phyloP scores from a whole-genome alignment of 2,797 vertebrate species.

The Apogon hyalosoma region DNA sequence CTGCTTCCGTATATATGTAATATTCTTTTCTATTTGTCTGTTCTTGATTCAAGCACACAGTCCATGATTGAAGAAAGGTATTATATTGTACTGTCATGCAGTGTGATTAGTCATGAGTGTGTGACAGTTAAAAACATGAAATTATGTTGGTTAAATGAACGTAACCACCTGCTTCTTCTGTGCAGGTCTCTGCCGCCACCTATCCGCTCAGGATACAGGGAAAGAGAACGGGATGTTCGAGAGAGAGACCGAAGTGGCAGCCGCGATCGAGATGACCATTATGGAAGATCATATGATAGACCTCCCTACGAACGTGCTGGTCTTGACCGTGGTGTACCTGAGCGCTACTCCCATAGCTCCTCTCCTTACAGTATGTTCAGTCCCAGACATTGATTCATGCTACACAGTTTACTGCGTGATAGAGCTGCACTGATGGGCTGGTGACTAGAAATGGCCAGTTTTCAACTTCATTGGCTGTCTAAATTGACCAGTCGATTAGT shows the following conservation, averaged over 20 bases:
- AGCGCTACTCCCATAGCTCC: constrained; percentile 89
- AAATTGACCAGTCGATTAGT: too few species aligned
- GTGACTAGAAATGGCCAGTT: too few species aligned
- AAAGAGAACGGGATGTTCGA: constrained; percentile 88
- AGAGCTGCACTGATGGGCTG: too few species aligned
- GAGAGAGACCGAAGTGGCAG: constrained; percentile 89
- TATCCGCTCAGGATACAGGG: constrained; percentile 83
- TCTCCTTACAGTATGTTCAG: constrained; percentile 88
- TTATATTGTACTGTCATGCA: constrained; percentile 51
- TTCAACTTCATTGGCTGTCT: too few species aligned
- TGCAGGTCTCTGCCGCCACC: constrained; percentile 78
- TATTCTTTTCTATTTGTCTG: constrained; percentile 61
- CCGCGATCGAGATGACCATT: constrained; percentile 86
- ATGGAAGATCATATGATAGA: constrained; percentile 91
- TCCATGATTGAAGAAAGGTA: constrained; percentile 79
- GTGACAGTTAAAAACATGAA: constrained; percentile 25
- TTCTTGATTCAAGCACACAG: constrained; percentile 75
- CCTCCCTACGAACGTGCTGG: constrained; percentile 84
- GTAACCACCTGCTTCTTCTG: background rate
- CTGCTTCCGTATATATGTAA: constrained; percentile 48
- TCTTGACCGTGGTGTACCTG: constrained; percentile 82
- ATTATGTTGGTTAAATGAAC: background rate
- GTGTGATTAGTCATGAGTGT: constrained; percentile 57
- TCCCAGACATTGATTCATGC: background rate
- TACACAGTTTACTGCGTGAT: background rate